These are phyloP conservation scores for Thyatira batis DNA, from an alignment of 2,888 invertebrate species.

Conservation along the genomic window DNA sequence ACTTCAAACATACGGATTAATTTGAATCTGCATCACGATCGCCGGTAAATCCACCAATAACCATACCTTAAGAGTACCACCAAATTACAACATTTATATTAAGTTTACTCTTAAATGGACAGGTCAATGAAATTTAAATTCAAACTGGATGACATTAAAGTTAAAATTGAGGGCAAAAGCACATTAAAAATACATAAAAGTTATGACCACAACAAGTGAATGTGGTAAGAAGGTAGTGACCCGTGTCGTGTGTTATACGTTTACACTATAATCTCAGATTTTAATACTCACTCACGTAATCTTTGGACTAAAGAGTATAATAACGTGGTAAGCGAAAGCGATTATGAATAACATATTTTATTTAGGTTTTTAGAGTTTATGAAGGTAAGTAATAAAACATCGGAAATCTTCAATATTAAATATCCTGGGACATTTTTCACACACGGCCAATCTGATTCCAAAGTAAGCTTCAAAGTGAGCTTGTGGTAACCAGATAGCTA, in stretches of 20 bases:
- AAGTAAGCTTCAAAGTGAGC: too few relatives aligned
- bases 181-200: slow-evolving; percentile 21
- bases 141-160: neutral
- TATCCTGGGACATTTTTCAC: too few relatives aligned
- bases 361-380: slow-evolving; percentile 12
- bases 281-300: slow-evolving; percentile 43
- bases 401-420: too few relatives aligned
- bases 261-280: slow-evolving; percentile 42
- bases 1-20: too few relatives aligned
- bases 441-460: too few relatives aligned
- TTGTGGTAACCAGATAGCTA: too few relatives aligned
- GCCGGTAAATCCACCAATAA: too few relatives aligned
- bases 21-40: too few relatives aligned
- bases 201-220: slow-evolving; percentile 28
- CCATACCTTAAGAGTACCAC: too few relatives aligned
- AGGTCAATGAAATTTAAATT: neutral
- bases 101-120: neutral
- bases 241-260: slow-evolving; percentile 38
- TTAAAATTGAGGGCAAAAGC: neutral
- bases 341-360: neutral
- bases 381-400: too few relatives aligned
- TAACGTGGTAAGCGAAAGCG: slow-evolving; percentile 19
- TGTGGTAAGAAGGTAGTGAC: slow-evolving; percentile 19
- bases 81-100: neutral
- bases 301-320: slow-evolving; percentile 20